A percentile compares a stretch with the other conserved stretches of the same genome.
Evolutionary conservation across 2,888 invertebrate genomes (phyloP).

Genomic region (Imbricaverruca yamaguchii): DNA sequence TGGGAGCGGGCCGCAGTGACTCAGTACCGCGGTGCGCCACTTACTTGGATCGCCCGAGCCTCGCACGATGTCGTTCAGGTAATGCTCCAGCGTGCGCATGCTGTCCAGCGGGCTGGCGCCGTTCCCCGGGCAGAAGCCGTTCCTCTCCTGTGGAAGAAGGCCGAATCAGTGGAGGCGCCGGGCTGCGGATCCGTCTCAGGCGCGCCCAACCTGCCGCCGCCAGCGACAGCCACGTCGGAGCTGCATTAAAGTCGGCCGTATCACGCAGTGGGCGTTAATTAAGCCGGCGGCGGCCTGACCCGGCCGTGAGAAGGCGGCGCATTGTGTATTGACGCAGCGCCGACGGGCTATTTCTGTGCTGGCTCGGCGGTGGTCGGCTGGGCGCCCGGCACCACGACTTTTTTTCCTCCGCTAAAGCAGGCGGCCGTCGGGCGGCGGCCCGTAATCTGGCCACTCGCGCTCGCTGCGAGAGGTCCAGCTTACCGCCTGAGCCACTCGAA

Average conservation of each 20-base stretch:
- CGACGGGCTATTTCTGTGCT: background rate
- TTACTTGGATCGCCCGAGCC: slow-evolving; percentile 29
- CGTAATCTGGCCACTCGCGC: background rate
- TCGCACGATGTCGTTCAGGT: slow-evolving; percentile 32
- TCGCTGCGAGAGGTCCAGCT: background rate
- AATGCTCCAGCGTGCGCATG: slow-evolving; percentile 32
- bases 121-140: background rate
- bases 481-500: background rate
- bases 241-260: background rate
- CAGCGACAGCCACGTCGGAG: too few species aligned
- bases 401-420: background rate
- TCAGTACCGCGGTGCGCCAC: background rate
- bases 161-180: background rate
- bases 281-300: background rate
- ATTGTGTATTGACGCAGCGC: background rate
- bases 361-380: background rate
- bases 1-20: too few species aligned
- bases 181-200: too few species aligned
- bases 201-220: too few species aligned
- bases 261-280: background rate
- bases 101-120: slow-evolving; percentile 30
- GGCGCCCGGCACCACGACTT: background rate
- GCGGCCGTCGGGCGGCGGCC: background rate
- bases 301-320: background rate
- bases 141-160: background rate